Percentiles rank a stretch among this genome's conserved stretches.
Evolutionary conservation across 2,113 vertebrate species (phyloP).

Genomic region (Gadus macrocephalus): DNA sequence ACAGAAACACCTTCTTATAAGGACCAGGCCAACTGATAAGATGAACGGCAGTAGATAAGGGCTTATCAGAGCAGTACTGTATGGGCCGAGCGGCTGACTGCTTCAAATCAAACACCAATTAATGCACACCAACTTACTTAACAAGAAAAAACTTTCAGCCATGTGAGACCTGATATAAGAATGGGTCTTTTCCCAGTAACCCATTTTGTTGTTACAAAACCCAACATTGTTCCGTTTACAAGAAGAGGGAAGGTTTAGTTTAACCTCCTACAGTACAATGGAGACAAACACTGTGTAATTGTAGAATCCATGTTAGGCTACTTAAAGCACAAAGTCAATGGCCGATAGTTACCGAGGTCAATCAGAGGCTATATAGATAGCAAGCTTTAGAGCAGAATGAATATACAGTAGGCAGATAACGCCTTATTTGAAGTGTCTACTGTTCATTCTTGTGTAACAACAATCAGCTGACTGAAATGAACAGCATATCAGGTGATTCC

Average conservation of each 20-base stretch:
- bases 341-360: neutral
- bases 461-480: too few species aligned
- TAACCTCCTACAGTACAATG: neutral
- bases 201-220: too few species aligned
- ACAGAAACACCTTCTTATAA: neutral
- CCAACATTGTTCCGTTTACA: too few species aligned
- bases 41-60: conserved; percentile 14
- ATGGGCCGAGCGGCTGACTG: neutral
- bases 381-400: too few species aligned
- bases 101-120: conserved; percentile 5
- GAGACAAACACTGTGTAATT: neutral
- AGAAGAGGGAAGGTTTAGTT: too few species aligned
- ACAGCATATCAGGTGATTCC: too few species aligned
- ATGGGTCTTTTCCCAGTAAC: too few species aligned
- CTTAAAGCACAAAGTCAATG: neutral
- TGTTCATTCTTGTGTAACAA: too few species aligned
- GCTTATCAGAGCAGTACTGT: conserved; percentile 21
- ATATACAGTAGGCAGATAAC: too few species aligned
- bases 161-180: neutral
- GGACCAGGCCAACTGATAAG: conserved; percentile 40
- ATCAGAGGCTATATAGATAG: too few species aligned
- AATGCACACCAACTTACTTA: neutral
- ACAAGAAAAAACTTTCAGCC: neutral
- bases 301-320: neutral
- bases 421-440: too few species aligned